These are phyloP conservation scores for Ophioderma brevispina DNA, from an alignment of 35 echinoderm and acorn worm species.

Conservation along the genomic window DNA sequence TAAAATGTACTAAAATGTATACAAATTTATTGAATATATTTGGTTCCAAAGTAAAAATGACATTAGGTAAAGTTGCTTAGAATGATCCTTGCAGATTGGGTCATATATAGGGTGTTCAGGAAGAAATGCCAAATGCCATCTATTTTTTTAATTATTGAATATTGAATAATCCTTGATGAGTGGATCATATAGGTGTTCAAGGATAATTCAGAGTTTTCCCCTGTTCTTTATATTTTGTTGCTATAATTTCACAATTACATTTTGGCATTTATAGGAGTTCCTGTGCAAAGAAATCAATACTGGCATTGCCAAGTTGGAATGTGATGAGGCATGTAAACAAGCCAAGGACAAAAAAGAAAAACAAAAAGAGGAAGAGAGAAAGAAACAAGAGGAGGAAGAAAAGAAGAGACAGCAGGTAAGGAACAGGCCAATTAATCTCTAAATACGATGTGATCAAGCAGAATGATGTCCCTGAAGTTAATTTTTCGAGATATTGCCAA, in stretches of 20 bases:
- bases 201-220: neutral
- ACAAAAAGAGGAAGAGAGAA: slow-evolving; percentile 66
- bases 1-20: too few relatives aligned
- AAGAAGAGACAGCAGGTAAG: slow-evolving; percentile 39
- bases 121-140: too few relatives aligned
- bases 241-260: neutral
- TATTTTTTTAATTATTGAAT: neutral
- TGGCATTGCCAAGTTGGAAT: slow-evolving; percentile 63
- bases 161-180: neutral
- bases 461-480: too few relatives aligned
- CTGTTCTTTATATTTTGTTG: neutral
- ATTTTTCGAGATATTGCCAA: too few relatives aligned
- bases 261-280: slow-evolving; percentile 60
- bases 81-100: too few relatives aligned
- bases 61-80: too few relatives aligned
- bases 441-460: too few relatives aligned
- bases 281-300: slow-evolving; percentile 60
- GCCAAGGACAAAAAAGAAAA: slow-evolving; percentile 57
- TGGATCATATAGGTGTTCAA: neutral
- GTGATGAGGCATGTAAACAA: slow-evolving; percentile 81
- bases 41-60: too few relatives aligned
- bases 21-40: too few relatives aligned
- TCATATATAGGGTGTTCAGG: too few relatives aligned
- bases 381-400: slow-evolving; percentile 57
- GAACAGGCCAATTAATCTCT: too few relatives aligned